Evolutionary conservation across 2,888 invertebrate species (phyloP), one percentile per base, ranked within the genome.

Genomic region (Drosophila birchii): DNA sequence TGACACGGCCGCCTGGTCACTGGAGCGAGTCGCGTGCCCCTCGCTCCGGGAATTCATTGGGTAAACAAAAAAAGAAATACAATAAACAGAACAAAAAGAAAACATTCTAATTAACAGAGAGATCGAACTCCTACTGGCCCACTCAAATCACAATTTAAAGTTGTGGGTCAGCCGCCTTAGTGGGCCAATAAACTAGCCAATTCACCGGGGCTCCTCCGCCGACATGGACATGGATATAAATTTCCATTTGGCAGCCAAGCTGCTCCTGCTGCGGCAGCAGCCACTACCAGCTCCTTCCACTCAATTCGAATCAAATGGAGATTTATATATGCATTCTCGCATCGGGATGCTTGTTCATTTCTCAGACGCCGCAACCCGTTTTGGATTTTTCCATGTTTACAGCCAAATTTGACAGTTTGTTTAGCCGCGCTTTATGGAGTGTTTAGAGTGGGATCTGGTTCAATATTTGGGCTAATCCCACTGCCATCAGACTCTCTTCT

Each of bases 91-190:
- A 41, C 20, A 14, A 23, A 23, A 38, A n/a, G 34, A 55, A 68
- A 45, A 69, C 56, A 68, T 69, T 56, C 69, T 68, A 68, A 68
- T 68, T 69, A 68, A 20, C 16, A n/a, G 62, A 26, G 12, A 29
- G 51, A 18, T 20, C 3, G n/a, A 38, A 39, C n/a, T n/a, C 23
- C 54, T 41, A 39, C 54, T 84, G 77, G 79, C 54, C 79, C 80
- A 82, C 86, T 88, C 85, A 83, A 81, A 81, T 85, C 79, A 86
- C 85, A 88, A 85, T 85, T 85, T 88, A 88, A 85, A 75, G 84
- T 76, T 85, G 88, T 85, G 87, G 85, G 85, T 85, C 88, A 85
- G 81, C 60, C 71, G 85, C 78, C 71, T 80, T 82, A 88, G 84
- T 84, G 84, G 84, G 86, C 80, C 88, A 86, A 84, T 84, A 84